Base-by-base conservation (phyloP, 2,797 vertebrate genomes). In the Hippoglossus hippoglossus region DNA sequence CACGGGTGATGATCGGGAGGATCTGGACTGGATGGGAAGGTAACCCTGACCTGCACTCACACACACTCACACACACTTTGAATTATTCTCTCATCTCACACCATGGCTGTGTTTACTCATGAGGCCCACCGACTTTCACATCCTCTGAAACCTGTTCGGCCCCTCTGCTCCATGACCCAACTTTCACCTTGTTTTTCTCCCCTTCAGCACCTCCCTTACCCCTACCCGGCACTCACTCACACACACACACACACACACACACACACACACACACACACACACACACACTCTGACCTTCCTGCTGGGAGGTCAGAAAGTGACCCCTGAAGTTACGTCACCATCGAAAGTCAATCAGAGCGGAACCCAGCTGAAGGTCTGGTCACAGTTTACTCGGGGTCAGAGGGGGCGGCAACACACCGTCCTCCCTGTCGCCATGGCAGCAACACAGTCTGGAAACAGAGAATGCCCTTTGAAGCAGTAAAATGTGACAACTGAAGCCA, bases 81-180 rank as follows among this genome's bases (percentile, higher is more conserved):
- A 49, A 63, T 62, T 60, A 34, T 52, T 75, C 60, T 82, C 54
- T 58, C 64, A 69, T 85, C 77, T 67, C 84, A 85, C 66, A 54
- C 70, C 28, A 21, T 7, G 80, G 76, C 47, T 77, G 67, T 90
- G 81, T 91, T 87, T 89, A 82, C 82, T 67, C 65, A 71, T 52
- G 82, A 87, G 84, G 75, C 84, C 82, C 71, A 24, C n/a, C 4
- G 9, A 70, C 63, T 69, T 75, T 90, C 76, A 84, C 80, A 81
- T 90, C 81, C 68, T 83, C 61, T 70, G 56, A 80, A 84, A 84
- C 73, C 78, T 81, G 58, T 56, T 82, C 80, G 52, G 44, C 70
- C 66, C 58, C 73, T 84, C 74, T 1, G 12, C 66, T 47, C 66
- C 25, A 5, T 81, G 83, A 80, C 86, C 84, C 28, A 31, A 7